Conservation (phyloP, 2,888 invertebrate genomes). For the Synergus gifuensis region DNA sequence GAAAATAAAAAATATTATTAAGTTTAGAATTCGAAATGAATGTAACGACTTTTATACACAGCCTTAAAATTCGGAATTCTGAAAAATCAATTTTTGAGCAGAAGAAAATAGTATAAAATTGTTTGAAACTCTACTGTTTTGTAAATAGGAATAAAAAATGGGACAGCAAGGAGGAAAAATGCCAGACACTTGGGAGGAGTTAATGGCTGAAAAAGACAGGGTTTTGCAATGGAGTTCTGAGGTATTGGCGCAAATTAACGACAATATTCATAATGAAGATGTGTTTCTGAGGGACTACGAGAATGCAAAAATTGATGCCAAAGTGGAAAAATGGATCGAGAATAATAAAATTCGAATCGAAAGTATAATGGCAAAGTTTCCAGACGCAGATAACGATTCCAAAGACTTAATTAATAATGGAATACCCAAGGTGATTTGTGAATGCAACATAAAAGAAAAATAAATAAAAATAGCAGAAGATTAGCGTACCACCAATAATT, state of each 20-base stretch:
- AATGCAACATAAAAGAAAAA: background rate
- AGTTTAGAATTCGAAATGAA: background rate
- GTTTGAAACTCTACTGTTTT: background rate
- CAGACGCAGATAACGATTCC: conserved; percentile 36
- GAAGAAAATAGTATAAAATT: background rate
- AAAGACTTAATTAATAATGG: conserved; percentile 44
- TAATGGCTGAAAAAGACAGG: conserved; percentile 62
- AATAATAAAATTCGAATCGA: conserved; percentile 49
- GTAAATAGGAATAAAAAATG: conserved; percentile 51
- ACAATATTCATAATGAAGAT: conserved; percentile 62
- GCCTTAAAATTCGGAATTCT: too few relatives aligned
- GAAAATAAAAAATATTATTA: background rate
- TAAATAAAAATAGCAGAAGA: background rate
- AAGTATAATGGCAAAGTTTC: conserved; percentile 45
- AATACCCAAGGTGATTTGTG: conserved; percentile 54
- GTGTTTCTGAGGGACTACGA: conserved; percentile 63
- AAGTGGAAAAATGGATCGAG: conserved; percentile 63
- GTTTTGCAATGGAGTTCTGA: conserved; percentile 65
- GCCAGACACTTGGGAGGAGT: conserved; percentile 61
- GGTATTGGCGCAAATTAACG: conserved; percentile 62
- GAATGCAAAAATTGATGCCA: conserved; percentile 57
- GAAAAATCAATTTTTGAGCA: background rate
- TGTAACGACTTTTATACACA: too few relatives aligned
- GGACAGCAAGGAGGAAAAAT: conserved; percentile 63
- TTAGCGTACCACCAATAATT: background rate